Percentiles rank a stretch among this genome's conserved stretches.
phyloP scores from a whole-genome alignment of 1,140 invertebrate genomes.

The Drosophila kanapiae region DNA sequence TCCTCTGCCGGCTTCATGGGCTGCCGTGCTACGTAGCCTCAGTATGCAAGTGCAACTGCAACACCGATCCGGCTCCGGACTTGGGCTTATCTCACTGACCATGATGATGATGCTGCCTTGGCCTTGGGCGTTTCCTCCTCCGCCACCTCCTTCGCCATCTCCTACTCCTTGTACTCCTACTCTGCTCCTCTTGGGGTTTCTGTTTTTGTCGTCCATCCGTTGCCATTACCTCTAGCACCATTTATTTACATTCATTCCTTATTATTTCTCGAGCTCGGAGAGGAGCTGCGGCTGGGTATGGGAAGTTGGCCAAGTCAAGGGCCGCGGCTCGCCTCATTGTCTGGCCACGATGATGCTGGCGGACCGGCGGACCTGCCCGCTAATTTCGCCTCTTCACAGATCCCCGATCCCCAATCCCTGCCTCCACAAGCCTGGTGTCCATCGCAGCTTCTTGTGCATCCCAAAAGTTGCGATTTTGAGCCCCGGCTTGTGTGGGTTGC shows the following conservation, averaged over 20 bases:
- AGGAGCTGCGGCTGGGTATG: slow-evolving; percentile 19
- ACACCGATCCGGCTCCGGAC: slow-evolving; percentile 30
- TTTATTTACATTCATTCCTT: slow-evolving; percentile 78
- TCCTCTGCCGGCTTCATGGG: slow-evolving; percentile 12
- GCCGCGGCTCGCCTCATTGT: slow-evolving; percentile 77
- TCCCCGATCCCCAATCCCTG: slow-evolving; percentile 7
- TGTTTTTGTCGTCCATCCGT: slow-evolving; percentile 63
- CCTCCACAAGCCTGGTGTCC: not conserved
- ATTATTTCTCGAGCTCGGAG: slow-evolving; percentile 32
- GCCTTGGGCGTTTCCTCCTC: slow-evolving; percentile 64
- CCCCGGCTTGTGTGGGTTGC: slow-evolving; percentile 62
- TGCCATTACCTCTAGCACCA: slow-evolving; percentile 64
- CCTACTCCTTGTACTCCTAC: not conserved
- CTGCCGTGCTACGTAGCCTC: slow-evolving; percentile 73
- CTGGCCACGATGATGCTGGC: slow-evolving; percentile 58
- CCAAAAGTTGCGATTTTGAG: slow-evolving; percentile 34
- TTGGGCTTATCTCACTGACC: slow-evolving; percentile 49
- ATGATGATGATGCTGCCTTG: slow-evolving; percentile 64
- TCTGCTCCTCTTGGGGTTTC: slow-evolving; percentile 36
- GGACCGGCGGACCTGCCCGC: slow-evolving; percentile 54
- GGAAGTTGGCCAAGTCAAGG: slow-evolving; percentile 64
- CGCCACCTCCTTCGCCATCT: slow-evolving; percentile 2
- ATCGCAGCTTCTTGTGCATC: slow-evolving; percentile 35
- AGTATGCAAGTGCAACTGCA: slow-evolving; percentile 34
- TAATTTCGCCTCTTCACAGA: slow-evolving; percentile 82